These are phyloP conservation scores for Eristalis tenax DNA, from an alignment of 2,888 invertebrate genomes.

Conservation along the genomic window DNA sequence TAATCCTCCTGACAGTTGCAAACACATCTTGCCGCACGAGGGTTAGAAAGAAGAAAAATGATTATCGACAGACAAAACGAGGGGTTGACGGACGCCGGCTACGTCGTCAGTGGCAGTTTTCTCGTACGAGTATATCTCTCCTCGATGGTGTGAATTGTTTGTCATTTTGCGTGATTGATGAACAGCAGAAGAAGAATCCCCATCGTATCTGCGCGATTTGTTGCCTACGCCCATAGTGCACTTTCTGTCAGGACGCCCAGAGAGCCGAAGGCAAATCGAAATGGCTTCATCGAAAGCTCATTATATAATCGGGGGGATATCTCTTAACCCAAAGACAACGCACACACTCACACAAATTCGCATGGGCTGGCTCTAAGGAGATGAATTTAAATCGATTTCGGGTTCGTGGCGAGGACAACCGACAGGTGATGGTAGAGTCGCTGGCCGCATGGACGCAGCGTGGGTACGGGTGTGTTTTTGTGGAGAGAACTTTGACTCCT, in stretches of 20 bases:
- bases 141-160: conserved; percentile 75
- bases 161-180: conserved; percentile 76
- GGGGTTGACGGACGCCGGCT: conserved; percentile 31
- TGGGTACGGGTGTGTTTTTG: conserved; percentile 47
- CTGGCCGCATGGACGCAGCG: not conserved
- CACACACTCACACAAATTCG: not conserved
- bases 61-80: conserved; percentile 44
- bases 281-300: conserved; percentile 29
- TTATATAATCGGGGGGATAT: conserved; percentile 34
- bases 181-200: conserved; percentile 44
- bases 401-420: conserved; percentile 30
- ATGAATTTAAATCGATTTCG: conserved; percentile 65
- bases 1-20: conserved; percentile 71
- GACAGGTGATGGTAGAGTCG: conserved; percentile 49
- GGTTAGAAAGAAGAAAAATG: conserved; percentile 65
- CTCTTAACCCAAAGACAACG: conserved; percentile 32
- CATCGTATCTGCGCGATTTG: conserved; percentile 71
- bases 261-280: not conserved
- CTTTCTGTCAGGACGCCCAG: conserved; percentile 3
- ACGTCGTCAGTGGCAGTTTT: not conserved
- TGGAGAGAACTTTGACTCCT: conserved; percentile 67
- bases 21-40: conserved; percentile 46
- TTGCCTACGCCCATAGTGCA: conserved; percentile 59
- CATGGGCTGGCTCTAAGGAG: conserved; percentile 16
- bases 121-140: not conserved